Evolutionary conservation across 1,140 invertebrate genomes (phyloP).

Genomic region (Lepidurus apus): DNA sequence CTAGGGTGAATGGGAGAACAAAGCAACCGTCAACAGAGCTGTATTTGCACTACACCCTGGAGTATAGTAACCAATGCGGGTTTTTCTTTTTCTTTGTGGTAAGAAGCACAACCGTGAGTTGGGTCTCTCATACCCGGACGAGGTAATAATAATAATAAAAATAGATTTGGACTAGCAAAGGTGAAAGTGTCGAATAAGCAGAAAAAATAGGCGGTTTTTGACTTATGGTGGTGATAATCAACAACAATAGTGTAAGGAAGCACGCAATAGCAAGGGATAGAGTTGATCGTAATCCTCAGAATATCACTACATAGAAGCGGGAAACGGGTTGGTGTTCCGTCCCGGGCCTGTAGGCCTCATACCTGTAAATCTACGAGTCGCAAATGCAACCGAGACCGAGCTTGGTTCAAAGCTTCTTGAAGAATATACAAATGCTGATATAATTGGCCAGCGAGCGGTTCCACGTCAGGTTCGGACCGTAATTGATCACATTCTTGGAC

Average conservation of each 20-base stretch:
- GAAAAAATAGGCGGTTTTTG: background rate
- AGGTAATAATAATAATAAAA: background rate
- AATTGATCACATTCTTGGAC: constrained; percentile 51
- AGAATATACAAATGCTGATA: constrained; percentile 52
- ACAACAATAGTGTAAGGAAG: background rate
- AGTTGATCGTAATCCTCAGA: background rate
- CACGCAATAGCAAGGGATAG: constrained; percentile 8
- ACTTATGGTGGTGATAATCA: background rate
- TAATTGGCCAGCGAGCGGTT: constrained; percentile 51
- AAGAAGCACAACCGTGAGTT: background rate
- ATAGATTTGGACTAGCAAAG: background rate
- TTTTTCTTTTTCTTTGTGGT: background rate
- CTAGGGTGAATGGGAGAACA: background rate
- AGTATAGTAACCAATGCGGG: background rate
- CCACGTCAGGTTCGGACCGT: constrained; percentile 47
- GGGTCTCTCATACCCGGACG: background rate
- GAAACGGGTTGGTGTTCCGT: constrained; percentile 29
- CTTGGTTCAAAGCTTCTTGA: constrained; percentile 51
- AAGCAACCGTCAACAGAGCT: constrained; percentile 1
- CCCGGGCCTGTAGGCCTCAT: constrained; percentile 39
- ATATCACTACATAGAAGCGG: constrained; percentile 19
- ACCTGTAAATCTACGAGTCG: constrained; percentile 53
- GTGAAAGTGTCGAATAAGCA: background rate
- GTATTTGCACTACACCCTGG: constrained; percentile 8
- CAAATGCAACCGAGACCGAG: constrained; percentile 50